Evolutionary conservation across 1,140 invertebrate species (phyloP).

Genomic region (Heliconius himera): DNA sequence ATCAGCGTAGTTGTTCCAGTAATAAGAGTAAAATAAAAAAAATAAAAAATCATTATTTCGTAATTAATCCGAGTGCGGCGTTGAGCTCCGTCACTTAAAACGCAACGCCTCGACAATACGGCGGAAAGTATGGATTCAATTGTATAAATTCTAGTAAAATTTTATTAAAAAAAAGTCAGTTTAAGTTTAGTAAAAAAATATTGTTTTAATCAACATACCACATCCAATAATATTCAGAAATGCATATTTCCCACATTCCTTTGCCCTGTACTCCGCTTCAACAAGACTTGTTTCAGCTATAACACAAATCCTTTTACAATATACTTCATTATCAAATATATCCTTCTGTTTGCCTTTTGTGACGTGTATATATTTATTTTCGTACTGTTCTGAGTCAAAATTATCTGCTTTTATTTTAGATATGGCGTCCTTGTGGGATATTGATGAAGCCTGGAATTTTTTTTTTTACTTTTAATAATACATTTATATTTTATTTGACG

Average conservation of each 20-base stretch:
- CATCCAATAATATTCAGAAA: slow-evolving; percentile 54
- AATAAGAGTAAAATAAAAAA: too few relatives aligned
- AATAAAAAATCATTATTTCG: too few relatives aligned
- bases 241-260: slow-evolving; percentile 40
- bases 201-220: slow-evolving; percentile 30
- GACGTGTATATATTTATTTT: background rate
- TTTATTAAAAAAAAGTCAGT: too few relatives aligned
- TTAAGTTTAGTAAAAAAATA: too few relatives aligned
- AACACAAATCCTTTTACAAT: slow-evolving; percentile 62
- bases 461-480: too few relatives aligned
- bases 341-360: slow-evolving; percentile 3
- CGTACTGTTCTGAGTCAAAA: background rate
- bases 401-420: slow-evolving; percentile 3
- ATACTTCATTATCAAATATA: slow-evolving; percentile 71
- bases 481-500: too few relatives aligned
- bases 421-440: background rate
- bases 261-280: slow-evolving; percentile 54
- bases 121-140: too few relatives aligned
- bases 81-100: too few relatives aligned
- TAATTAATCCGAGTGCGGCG: too few relatives aligned
- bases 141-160: background rate
- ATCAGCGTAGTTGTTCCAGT: too few relatives aligned
- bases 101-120: too few relatives aligned
- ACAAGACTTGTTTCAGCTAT: slow-evolving; percentile 56
- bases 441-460: background rate